Conservation (phyloP, 2,113 vertebrate genomes). For the Paramormyrops kingsleyae region DNA sequence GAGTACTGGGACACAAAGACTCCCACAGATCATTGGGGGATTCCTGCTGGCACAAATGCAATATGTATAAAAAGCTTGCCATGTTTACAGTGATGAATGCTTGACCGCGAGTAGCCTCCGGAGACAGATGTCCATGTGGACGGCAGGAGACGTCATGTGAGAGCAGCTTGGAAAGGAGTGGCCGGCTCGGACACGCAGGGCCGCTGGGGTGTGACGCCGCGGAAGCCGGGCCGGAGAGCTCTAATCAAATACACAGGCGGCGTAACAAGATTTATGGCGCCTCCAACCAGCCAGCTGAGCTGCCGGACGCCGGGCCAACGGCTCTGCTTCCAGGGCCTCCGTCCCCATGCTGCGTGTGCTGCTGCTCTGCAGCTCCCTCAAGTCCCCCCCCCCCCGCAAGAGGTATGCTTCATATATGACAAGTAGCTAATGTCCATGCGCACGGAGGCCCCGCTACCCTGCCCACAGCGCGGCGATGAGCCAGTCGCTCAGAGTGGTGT, state of each 20-base stretch:
- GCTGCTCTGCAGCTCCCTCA: neutral
- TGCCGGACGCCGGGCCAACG: neutral
- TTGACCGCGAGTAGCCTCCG: neutral
- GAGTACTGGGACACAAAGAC: neutral
- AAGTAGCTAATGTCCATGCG: neutral
- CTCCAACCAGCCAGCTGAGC: neutral
- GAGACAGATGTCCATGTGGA: neutral
- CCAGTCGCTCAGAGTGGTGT: neutral
- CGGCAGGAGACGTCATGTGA: neutral
- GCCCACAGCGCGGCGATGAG: neutral
- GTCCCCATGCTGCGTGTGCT: neutral
- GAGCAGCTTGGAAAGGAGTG: neutral
- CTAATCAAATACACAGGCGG: neutral
- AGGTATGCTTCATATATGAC: neutral
- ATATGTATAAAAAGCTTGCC: neutral
- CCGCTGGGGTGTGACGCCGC: neutral
- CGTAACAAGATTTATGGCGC: constrained; percentile 2
- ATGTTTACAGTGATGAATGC: neutral
- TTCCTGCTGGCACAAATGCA: neutral
- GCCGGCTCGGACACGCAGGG: neutral
- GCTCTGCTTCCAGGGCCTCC: neutral
- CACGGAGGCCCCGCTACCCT: neutral
- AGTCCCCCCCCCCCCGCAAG: neutral
- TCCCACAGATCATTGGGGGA: neutral
- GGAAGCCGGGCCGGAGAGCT: neutral